These are phyloP conservation scores for Drosophila elegans DNA, from an alignment of 1,140 invertebrate species.

Conservation along the genomic window DNA sequence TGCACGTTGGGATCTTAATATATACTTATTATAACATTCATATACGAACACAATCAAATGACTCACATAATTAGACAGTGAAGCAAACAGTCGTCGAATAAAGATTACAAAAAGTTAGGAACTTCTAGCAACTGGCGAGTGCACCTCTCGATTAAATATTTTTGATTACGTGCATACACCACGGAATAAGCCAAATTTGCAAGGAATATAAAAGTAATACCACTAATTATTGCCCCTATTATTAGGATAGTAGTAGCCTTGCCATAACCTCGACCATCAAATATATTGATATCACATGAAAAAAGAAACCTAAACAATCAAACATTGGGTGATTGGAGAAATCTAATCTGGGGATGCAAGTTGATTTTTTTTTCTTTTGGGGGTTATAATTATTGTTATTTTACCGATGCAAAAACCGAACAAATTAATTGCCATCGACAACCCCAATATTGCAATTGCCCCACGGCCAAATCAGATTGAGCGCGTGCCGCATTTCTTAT, in stretches of 20 bases:
- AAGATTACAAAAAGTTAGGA: conserved; percentile 19
- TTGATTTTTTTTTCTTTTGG: neutral
- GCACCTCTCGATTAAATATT: conserved; percentile 12
- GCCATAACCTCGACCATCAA: conserved; percentile 45
- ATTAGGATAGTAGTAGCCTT: conserved; percentile 55
- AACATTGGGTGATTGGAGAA: conserved; percentile 26
- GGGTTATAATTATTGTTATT: conserved; percentile 6
- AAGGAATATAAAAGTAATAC: conserved; percentile 10
- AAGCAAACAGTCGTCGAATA: conserved; percentile 31
- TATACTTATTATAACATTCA: neutral
- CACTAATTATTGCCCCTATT: neutral
- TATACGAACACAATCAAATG: conserved; percentile 5
- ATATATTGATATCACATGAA: conserved; percentile 24
- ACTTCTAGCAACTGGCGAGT: conserved; percentile 1
- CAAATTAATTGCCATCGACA: conserved; percentile 14
- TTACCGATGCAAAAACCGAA: conserved; percentile 1
- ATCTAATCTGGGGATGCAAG: conserved; percentile 56
- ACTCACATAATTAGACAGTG: conserved; percentile 9
- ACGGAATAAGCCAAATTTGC: conserved; percentile 13
- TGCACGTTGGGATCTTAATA: neutral
- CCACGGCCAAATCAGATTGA: conserved; percentile 12
- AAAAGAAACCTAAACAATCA: conserved; percentile 33
- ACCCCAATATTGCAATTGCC: conserved; percentile 45
- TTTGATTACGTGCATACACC: conserved; percentile 12
- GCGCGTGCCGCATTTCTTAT: conserved; percentile 62